Evolutionary conservation across 2,888 invertebrate species (phyloP), one percentile per base, ranked within the genome.

Genomic region (Panzeria rudis): DNA sequence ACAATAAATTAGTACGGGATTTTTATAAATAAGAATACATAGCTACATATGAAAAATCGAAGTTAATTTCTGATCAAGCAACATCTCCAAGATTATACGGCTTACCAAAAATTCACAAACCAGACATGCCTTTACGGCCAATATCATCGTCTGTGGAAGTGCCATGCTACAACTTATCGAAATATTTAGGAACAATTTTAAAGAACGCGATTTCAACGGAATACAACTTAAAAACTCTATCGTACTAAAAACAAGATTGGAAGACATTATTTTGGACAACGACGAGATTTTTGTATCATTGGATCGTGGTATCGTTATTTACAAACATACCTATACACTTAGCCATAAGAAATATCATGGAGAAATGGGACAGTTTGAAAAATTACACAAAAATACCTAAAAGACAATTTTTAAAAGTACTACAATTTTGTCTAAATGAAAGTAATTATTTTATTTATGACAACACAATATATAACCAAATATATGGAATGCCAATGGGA

Each of bases 11-110:
- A 56, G n/a, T 56, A 25, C 23, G 13, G 15, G 54, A 54, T 25
- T 4, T 54, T 3, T 54, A 25, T 5, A 29, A 54, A 54, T 3
- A 54, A 15, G 4, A 25, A 5, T 54, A 54, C 15, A 52, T 52
- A 11, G 11, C 23, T 0, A 8, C 23, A 52, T 20, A 3, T 8
- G 52, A 52, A 52, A 52, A 29, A 54, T 25, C 15, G 8, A 54
- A 54, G 3, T 29, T 29, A 25, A 25, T 15, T 1, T 25, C 54
- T 13, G 25, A 54, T 25, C 15, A 13, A 25, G 54, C 59, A 7
- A 59, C 59, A 17, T 32, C 59, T 35, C 59, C 59, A 17, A 6
- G 59, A 59, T 3, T 59, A 32, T 59, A 59, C 17, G 17, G 59
- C 3, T 29, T 32, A 3, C 32, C 35, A 9, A 59, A 59, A n/a